Base-by-base conservation (phyloP, 35 echinoderm and acorn worm genomes). In the Lytechinus pictus region DNA sequence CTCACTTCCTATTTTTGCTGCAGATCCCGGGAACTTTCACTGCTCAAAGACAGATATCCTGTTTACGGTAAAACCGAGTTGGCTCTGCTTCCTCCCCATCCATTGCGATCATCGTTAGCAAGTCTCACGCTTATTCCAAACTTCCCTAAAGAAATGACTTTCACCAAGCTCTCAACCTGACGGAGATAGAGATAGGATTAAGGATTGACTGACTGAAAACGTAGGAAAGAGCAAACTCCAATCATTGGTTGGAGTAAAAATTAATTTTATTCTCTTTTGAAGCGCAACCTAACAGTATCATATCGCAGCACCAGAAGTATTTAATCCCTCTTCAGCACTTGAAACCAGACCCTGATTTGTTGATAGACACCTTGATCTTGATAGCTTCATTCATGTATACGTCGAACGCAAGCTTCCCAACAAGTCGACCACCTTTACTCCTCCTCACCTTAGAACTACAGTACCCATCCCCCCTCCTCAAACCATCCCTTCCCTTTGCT, bases 301-400 rank as follows among this genome's bases (percentile, higher is more conserved):
- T 79, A 79, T 79, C 19, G 19, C 16, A 79, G n/a, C 66, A 79
- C 3, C 3, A 8, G n/a, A n/a, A 79, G 19, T 19, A n/a, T 4
- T 79, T 24, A 16, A 79, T 24, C 66, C 66, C 66, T 79, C 66
- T n/a, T 79, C n/a, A 79, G 19, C 19, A 16, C n/a, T 79, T 79
- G 66, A 79, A 79, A 79, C 66, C 21, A 79, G 19, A 79, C 66
- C 66, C 66, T 79, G 8, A 58, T 0, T 79, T 79, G 21, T 79
- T 79, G 8, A 79, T 79, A 79, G 61, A 79, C 57, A 44, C 66
- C 66, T 9, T 90, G 88, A 51, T 57, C 92, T 12, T 55, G 14
- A 24, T 12, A 57, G 92, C 54, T 10, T 93, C 54, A 53, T 93
- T 93, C 92, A 93, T 93, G 92, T 93, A 93, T 93, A 93, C 92